Evolutionary conservation across 2,888 invertebrate species (phyloP), one percentile per base, ranked within the genome.

Genomic region (Drepanosiphum platanoidis): DNA sequence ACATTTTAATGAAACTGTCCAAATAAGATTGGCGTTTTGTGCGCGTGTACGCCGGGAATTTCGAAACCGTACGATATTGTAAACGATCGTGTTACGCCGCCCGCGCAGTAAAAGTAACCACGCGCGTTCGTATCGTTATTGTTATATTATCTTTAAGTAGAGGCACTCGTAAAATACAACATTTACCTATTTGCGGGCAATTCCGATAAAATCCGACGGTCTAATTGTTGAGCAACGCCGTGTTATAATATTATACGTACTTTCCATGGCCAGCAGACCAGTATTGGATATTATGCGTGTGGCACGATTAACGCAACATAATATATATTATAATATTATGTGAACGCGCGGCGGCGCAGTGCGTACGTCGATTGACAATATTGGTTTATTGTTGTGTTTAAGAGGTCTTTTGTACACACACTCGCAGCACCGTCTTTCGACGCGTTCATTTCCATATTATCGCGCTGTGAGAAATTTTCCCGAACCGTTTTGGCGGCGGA

Each of bases 221-320:
- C 22, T 32, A 46, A 68, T 46, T n/a, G 66, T 27, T 46, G 9
- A 27, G n/a, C 46, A 68, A 68, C 46, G n/a, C 13, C 30, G 34
- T 27, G n/a, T n/a, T n/a, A n/a, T n/a, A n/a, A n/a, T n/a, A n/a
- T n/a, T n/a, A n/a, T n/a, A 42, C 15, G 27, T n/a, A n/a, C 3
- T 68, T 36, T 36, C 36, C 46, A 52, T 9, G 52, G 68, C 30
- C 30, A 22, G 58, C n/a, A n/a, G n/a, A n/a, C n/a, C n/a, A 27
- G 7, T 32, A 46, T 32, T n/a, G n/a, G 36, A 30, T 36, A 61
- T 8, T 30, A 36, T 27, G 42, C 32, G 66, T 79, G 79, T 34
- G 18, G 46, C 68, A 79, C 66, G 46, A 79, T 79, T 79, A 68
- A 79, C 46, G 46, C 79, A 18, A 27, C 68, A 22, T 22, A n/a